Conservation (phyloP, 2,797 vertebrate species). For the Epinephelus coioides region DNA sequence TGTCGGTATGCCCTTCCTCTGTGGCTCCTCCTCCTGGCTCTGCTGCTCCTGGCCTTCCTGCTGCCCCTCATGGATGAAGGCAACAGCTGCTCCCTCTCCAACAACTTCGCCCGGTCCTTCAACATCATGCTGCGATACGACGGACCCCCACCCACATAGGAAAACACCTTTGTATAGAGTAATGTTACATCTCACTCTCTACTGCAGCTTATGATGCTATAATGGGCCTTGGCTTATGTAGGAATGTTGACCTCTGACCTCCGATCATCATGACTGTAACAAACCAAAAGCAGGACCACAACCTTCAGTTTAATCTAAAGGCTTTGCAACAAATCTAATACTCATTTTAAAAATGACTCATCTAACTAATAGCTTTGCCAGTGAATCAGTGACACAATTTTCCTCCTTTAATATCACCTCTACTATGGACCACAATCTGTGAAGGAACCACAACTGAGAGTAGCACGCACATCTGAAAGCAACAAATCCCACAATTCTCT, state of each 20-base stretch:
- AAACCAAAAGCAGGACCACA: background rate
- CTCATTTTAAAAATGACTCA: background rate
- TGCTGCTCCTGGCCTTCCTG: conserved; percentile 91
- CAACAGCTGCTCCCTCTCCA: conserved; percentile 90
- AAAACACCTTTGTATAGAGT: background rate
- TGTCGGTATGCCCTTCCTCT: conserved; percentile 90
- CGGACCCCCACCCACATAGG: conserved; percentile 92
- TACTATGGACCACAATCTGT: background rate
- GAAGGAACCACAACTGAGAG: background rate
- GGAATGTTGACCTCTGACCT: background rate
- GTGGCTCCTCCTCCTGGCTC: conserved; percentile 89
- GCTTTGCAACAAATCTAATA: background rate
- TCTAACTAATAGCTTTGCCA: background rate
- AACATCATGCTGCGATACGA: conserved; percentile 92
- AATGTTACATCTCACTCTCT: background rate
- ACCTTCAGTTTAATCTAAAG: background rate
- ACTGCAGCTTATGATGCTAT: background rate
- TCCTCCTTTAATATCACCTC: background rate
- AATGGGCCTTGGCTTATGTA: background rate
- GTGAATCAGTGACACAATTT: background rate
- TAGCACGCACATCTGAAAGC: background rate
- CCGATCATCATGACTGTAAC: background rate
- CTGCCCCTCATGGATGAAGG: conserved; percentile 88
- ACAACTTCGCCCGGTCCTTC: conserved; percentile 96
- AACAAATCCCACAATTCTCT: background rate